Evolutionary conservation across 2,888 invertebrate genomes (phyloP).

Genomic region (Cryptocephalus moraei): DNA sequence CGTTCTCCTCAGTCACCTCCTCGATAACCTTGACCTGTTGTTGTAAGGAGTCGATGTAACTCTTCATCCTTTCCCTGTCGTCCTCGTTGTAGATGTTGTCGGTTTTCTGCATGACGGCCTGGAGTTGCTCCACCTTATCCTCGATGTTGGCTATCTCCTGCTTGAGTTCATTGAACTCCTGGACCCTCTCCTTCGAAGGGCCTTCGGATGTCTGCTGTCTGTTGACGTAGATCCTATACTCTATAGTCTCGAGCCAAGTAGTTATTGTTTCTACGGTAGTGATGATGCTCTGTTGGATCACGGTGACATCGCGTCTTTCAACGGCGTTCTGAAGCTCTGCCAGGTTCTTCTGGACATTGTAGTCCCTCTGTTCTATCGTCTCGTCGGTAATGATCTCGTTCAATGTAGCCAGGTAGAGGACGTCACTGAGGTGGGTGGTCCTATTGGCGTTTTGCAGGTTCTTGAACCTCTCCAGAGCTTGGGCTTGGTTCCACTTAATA

Average conservation of each 20-base stretch:
- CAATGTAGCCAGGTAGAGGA: conserved; percentile 51
- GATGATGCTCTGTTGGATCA: conserved; percentile 60
- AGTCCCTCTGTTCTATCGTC: conserved; percentile 44
- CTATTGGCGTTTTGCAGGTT: conserved; percentile 45
- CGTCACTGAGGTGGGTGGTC: conserved; percentile 48
- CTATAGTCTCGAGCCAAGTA: conserved; percentile 76
- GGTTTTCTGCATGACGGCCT: conserved; percentile 44
- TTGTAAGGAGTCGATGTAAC: conserved; percentile 49
- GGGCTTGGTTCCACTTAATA: conserved; percentile 44
- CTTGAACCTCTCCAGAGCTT: conserved; percentile 45
- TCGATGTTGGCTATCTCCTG: conserved; percentile 58
- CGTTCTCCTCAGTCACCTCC: conserved; percentile 52
- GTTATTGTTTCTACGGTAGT: conserved; percentile 72
- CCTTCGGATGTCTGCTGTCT: conserved; percentile 47
- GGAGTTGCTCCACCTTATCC: conserved; percentile 54
- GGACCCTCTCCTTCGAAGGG: conserved; percentile 49
- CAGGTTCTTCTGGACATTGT: conserved; percentile 51
- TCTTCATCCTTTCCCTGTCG: conserved; percentile 40
- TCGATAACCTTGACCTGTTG: conserved; percentile 62
- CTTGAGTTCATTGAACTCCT: conserved; percentile 50
- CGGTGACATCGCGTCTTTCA: conserved; percentile 44
- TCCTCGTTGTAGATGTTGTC: conserved; percentile 40
- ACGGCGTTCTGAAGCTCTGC: conserved; percentile 49
- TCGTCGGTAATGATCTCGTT: conserved; percentile 46
- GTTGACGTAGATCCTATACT: conserved; percentile 61